Percentiles rank a stretch among this genome's conserved stretches.
Conservation (phyloP, 1,140 invertebrate genomes). For the Solenopsis invicta region DNA sequence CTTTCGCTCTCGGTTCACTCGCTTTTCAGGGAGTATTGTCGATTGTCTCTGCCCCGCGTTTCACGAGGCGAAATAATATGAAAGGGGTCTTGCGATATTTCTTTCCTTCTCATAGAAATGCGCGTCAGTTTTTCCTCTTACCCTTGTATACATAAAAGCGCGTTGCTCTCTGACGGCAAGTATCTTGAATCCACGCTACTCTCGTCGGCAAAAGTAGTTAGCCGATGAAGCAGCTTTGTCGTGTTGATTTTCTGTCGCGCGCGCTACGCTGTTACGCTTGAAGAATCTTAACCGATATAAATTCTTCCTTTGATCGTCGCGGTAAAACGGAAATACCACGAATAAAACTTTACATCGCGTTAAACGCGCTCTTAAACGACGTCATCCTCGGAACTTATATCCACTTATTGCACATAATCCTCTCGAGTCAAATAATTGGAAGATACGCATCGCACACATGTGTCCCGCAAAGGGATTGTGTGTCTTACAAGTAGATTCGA, state of each 20-base stretch:
- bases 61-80: background rate
- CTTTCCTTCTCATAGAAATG: background rate
- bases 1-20: background rate
- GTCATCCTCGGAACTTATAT: background rate
- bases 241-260: slow-evolving; percentile 18
- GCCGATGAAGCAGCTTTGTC: background rate
- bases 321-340: background rate
- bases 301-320: slow-evolving; percentile 19
- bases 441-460: background rate
- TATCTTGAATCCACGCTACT: background rate
- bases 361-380: background rate
- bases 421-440: background rate
- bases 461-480: background rate
- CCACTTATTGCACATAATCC: background rate
- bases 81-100: background rate
- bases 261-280: background rate
- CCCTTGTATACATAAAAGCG: background rate
- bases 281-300: slow-evolving; percentile 13
- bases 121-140: background rate
- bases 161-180: background rate
- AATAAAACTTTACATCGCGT: slow-evolving; percentile 29
- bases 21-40: background rate
- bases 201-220: background rate
- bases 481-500: too few relatives aligned
- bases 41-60: background rate